These are phyloP conservation scores for Chrysolina haemoptera DNA, from an alignment of 2,888 invertebrate species.

Conservation along the genomic window DNA sequence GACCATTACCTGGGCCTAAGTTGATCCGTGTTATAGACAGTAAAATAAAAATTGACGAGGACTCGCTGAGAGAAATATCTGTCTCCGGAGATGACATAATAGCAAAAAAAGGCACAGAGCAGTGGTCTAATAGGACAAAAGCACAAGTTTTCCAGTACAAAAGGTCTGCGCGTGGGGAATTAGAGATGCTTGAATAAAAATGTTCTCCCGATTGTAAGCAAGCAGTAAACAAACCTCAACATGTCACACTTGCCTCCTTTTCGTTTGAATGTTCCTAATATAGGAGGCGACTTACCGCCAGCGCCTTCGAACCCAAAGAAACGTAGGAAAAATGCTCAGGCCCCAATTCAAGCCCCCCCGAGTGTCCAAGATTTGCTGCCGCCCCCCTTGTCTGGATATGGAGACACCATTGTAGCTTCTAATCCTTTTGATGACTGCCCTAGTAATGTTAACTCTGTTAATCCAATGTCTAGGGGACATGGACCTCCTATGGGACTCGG, in stretches of 20 bases:
- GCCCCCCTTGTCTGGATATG: constrained; percentile 89
- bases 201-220: constrained; percentile 3
- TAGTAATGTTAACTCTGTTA: constrained; percentile 68
- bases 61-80: constrained; percentile 63
- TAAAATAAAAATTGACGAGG: constrained; percentile 51
- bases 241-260: constrained; percentile 69
- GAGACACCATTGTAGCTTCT: constrained; percentile 94
- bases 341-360: constrained; percentile 79
- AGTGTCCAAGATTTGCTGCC: constrained; percentile 85
- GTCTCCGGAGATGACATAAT: constrained; percentile 71
- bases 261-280: constrained; percentile 67
- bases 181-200: constrained; percentile 53
- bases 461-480: constrained; percentile 61
- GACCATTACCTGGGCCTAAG: constrained; percentile 37
- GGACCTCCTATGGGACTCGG: constrained; percentile 66
- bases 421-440: constrained; percentile 96
- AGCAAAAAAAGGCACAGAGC: constrained; percentile 71
- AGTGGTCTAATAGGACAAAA: constrained; percentile 74
- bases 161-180: constrained; percentile 65
- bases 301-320: constrained; percentile 91
- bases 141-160: constrained; percentile 34
- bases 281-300: constrained; percentile 74
- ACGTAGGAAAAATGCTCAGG: constrained; percentile 83
- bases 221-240: neutral
- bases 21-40: neutral